Conservation (phyloP, 2,113 vertebrate genomes). For the Python bivittatus region DNA sequence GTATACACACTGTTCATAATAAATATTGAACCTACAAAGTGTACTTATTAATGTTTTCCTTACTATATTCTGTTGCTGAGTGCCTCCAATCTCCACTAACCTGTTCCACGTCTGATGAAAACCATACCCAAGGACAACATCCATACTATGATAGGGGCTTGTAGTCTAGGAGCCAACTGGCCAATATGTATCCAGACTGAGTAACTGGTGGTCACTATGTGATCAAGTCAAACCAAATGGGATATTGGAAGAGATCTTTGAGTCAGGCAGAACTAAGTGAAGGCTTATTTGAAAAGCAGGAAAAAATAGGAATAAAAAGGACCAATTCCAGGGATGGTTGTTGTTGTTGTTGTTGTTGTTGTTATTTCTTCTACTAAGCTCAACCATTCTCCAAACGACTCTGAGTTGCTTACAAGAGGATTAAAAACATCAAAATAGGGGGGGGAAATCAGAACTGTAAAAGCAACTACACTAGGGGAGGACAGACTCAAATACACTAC, state of each 20-base stretch:
- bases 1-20: neutral
- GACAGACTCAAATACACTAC: too few relatives aligned
- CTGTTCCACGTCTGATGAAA: neutral
- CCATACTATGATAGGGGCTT: neutral
- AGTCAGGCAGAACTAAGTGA: neutral
- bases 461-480: too few relatives aligned
- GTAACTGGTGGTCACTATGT: neutral
- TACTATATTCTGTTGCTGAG: neutral
- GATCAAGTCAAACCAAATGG: neutral
- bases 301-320: too few relatives aligned
- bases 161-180: neutral
- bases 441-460: too few relatives aligned
- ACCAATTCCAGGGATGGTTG: too few relatives aligned
- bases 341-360: too few relatives aligned
- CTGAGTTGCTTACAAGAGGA: too few relatives aligned
- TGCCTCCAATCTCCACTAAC: neutral
- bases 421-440: too few relatives aligned
- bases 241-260: neutral
- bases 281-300: too few relatives aligned
- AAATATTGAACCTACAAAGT: neutral
- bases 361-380: too few relatives aligned
- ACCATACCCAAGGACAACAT: too few relatives aligned
- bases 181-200: neutral
- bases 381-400: too few relatives aligned
- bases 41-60: neutral